phyloP scores from a whole-genome alignment of 2,797 vertebrate genomes.

The Malacoctenus gilli region DNA sequence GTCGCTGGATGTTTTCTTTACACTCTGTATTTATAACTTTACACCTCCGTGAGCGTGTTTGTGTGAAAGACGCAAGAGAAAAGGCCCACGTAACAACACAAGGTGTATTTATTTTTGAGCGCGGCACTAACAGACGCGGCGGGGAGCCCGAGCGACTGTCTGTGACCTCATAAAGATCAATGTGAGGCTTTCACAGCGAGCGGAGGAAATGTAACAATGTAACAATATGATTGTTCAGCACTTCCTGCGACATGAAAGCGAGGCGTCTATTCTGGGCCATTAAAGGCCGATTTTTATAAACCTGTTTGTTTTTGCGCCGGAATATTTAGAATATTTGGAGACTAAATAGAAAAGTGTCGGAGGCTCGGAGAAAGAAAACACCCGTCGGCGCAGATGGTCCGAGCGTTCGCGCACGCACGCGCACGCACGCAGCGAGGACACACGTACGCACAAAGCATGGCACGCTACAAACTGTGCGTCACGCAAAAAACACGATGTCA shows the following conservation, averaged over 20 bases:
- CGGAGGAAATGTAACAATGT: constrained; percentile 87
- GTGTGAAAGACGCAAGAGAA: no score
- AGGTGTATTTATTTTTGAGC: constrained; percentile 48
- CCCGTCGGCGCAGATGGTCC: constrained; percentile 51
- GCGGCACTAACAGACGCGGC: constrained; percentile 42
- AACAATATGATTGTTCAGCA: constrained; percentile 86
- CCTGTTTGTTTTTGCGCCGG: constrained; percentile 78
- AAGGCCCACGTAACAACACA: not conserved
- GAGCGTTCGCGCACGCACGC: constrained; percentile 16
- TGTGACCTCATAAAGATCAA: constrained; percentile 82
- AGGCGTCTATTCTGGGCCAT: constrained; percentile 79
- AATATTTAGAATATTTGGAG: constrained; percentile 81
- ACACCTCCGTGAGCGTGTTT: no score
- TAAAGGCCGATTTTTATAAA: constrained; percentile 81
- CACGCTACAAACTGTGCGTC: constrained; percentile 24
- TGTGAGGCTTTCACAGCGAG: constrained; percentile 79
- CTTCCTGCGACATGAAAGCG: constrained; percentile 86
- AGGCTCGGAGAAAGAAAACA: constrained; percentile 41
- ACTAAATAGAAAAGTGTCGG: constrained; percentile 67
- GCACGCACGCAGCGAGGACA: constrained; percentile 7
- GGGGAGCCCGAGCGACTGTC: constrained; percentile 48
- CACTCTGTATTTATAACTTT: no score
- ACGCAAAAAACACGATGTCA: constrained; percentile 45
- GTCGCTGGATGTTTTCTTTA: no score
- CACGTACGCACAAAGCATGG: constrained; percentile 12